Base-by-base conservation (phyloP, 2,888 invertebrate species). In the Miltochrista miniata region DNA sequence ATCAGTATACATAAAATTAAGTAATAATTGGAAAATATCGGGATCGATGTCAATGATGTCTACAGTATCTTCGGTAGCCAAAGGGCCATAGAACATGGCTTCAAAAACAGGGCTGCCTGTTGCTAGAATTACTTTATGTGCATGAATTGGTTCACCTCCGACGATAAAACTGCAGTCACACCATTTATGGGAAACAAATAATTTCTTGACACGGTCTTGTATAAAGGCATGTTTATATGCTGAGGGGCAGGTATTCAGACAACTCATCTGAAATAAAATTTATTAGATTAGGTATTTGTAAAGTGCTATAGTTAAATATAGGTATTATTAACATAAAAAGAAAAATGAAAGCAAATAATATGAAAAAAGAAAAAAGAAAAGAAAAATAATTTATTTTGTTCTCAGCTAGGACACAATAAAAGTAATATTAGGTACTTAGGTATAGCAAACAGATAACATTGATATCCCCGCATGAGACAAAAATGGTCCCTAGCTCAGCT, bases 61-160 rank as follows among this genome's bases (percentile, higher is more conserved):
- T 53, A 94, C 92, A 59, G 89, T 85, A 44, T 83, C 78, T 59
- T 83, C 76, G 51, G 85, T 83, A 33, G 93, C 92, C 66, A 94
- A 68, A 11, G 93, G 92, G 0, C 95, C 95, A 80, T 92, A 94
- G 58, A 94, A 92, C 94, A 95, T 94, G 24, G 93, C 94, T 79
- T 94, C 94, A 84, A 95, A 95, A 34, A 95, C 94, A 7, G 94
- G 94, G 73, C 94, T 94, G 64, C 93, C 92, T 51, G 93, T 92
- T n/a, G 94, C 93, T 63, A 95, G 73, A 59, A 94, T 92, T 50
- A 94, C 78, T 80, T 93, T 93, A 72, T 94, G 94, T 40, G 93
- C 94, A 71, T 87, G 87, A 47, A 94, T 87, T 62, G 83, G 83
- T 70, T 84, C 85, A 33, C 87, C 90, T 54, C 85, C 84, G 34